Base-by-base conservation (phyloP, 1,140 invertebrate species). In the Brachionus paranguensis region DNA sequence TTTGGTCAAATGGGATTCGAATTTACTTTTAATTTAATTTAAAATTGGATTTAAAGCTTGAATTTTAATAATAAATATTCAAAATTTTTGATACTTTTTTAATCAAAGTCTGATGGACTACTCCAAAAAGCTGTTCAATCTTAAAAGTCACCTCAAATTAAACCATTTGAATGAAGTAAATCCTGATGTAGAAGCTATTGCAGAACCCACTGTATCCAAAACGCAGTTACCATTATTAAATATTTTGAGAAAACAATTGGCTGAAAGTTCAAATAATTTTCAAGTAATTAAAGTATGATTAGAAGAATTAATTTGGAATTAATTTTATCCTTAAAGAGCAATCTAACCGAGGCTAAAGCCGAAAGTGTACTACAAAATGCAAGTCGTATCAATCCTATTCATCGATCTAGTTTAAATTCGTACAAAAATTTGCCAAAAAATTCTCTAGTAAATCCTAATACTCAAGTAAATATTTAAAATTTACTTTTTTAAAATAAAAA, bases 121-220 rank as follows among this genome's bases (percentile, higher is more conserved):
- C 12, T 41, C 27, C 12, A 72, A 72, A 20, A 72, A 72, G 4
- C 4, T 72, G 4, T 72, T 72, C n/a, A 72, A 20, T 20, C 68
- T 72, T 8, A 72, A 72, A 72, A 43, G 17, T 43, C 68, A 72
- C 2, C 68, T 72, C 41, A 72, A 72, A 45, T 43, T 72, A 20
- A 72, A 72, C 37, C 29, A 72, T 72, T 43, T 47, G 17, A 72
- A 72, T n/a, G 68, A 72, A 24, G 68, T 43, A n/a, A 72, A 41
- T 43, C 68, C 68, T 17, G 68, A 72, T 17, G 17, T 72, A 0
- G 68, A 72, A 12, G 68, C 37, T 17, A 3, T 45, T 45, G 33
- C 68, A 47, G 68, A 72, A 43, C n/a, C 29, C 10, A n/a, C 17
- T 41, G 68, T 43, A 8, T 72, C 68, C 8, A 72, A 72, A 43